These are phyloP conservation scores for Bombus terrestris DNA, from an alignment of 1,140 invertebrate species.

Conservation along the genomic window DNA sequence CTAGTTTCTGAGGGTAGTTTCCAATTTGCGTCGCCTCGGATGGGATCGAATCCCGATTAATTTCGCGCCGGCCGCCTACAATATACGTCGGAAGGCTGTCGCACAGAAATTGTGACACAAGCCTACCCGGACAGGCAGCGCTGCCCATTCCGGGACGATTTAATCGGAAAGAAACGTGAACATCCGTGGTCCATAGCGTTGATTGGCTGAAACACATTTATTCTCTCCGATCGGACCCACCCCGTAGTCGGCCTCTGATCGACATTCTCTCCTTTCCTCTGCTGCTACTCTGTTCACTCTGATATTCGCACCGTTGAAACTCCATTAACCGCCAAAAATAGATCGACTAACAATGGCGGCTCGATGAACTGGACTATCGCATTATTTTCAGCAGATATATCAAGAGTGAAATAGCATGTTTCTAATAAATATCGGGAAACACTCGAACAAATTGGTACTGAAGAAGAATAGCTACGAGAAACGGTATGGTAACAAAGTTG, in stretches of 20 bases:
- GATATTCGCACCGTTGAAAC: conserved; percentile 54
- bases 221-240: conserved; percentile 40
- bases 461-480: background rate
- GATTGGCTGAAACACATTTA: conserved; percentile 71
- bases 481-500: too few species aligned
- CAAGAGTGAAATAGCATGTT: conserved; percentile 41
- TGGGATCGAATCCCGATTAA: conserved; percentile 77
- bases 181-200: conserved; percentile 58
- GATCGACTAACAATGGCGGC: conserved; percentile 67
- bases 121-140: conserved; percentile 4
- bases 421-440: conserved; percentile 44
- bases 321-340: conserved; percentile 73
- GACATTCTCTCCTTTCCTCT: background rate
- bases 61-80: conserved; percentile 60
- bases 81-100: conserved; percentile 47
- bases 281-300: background rate
- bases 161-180: conserved; percentile 74
- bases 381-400: conserved; percentile 63
- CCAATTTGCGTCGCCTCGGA: conserved; percentile 74
- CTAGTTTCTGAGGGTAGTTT: conserved; percentile 76
- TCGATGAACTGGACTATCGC: conserved; percentile 60
- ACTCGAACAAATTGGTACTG: background rate
- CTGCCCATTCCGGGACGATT: conserved; percentile 59
- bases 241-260: background rate
- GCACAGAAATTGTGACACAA: conserved; percentile 68